These are phyloP conservation scores for Epinephelus malabaricus DNA, from an alignment of 2,797 vertebrate genomes.

Conservation along the genomic window DNA sequence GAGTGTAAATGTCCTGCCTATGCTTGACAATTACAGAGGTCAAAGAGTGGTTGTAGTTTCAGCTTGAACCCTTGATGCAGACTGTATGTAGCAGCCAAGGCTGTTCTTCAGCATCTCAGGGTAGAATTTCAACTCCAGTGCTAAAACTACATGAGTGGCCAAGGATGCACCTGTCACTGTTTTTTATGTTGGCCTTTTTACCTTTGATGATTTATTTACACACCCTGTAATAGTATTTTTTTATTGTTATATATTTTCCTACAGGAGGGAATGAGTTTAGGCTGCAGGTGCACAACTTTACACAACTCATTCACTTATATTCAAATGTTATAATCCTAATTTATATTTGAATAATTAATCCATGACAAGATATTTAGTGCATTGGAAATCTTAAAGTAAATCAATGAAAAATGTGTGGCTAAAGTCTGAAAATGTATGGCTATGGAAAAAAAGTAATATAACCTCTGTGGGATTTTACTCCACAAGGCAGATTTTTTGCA, in stretches of 20 bases:
- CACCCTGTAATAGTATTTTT: conserved; percentile 2
- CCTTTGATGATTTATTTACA: conserved; percentile 32
- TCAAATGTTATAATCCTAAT: neutral
- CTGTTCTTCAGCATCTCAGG: conserved; percentile 61
- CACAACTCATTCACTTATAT: neutral
- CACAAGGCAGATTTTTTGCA: neutral
- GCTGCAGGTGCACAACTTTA: neutral
- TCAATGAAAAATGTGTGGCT: neutral
- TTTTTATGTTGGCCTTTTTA: conserved; percentile 45
- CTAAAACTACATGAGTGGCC: conserved; percentile 51
- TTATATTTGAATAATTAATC: neutral
- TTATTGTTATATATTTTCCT: neutral
- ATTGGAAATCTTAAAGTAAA: neutral
- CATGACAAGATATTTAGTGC: neutral
- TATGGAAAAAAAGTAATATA: neutral
- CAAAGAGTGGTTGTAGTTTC: conserved; percentile 61
- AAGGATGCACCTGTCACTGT: conserved; percentile 72
- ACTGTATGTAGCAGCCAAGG: conserved; percentile 41
- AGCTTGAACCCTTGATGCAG: conserved; percentile 39
- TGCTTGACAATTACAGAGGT: conserved; percentile 72
- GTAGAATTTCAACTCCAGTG: conserved; percentile 72
- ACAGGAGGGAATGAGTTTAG: neutral
- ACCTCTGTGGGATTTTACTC: neutral
- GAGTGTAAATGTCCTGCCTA: conserved; percentile 62
- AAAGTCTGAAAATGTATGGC: neutral